Evolutionary conservation across 1,140 invertebrate genomes (phyloP), one percentile per base, ranked within the genome.

Genomic region (Platyscapa corneri): DNA sequence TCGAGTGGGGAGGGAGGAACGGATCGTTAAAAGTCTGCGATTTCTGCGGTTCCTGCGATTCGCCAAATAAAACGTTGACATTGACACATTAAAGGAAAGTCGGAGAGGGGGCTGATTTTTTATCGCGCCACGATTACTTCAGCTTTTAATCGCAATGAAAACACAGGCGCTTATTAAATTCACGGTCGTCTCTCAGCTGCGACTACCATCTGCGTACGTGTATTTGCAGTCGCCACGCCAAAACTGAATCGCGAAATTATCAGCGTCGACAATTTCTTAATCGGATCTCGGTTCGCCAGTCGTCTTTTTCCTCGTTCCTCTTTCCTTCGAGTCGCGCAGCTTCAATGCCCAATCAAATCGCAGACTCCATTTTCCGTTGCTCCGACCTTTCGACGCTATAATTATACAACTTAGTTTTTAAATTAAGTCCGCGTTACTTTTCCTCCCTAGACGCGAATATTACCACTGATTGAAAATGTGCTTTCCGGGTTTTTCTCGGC

Each of bases 161-260:
- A 1, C 56, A 27, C 10, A 27, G 20, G 56, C 56, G 27, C 10
- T 27, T 3, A 60, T 27, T 27, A 3, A 60, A 14, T 60, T 27
- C 56, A 20, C 27, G 1, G 56, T 60, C 7, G 16, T 10, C 42
- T 12, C 42, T 12, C 6, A 46, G 6, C 42, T 46, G 42, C 42
- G 6, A 46, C 53, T n/a, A n/a, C 53, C 12, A 3, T 6, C 2
- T 3, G 18, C 10, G 3, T 20, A 56, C 12, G 18, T 20, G 53
- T 56, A 56, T 56, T 56, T 56, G 18, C 64, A 20, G 64, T n/a
- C 64, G 64, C 16, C 32, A 23, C 5, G 23, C 16, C 32, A 70
- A 81, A 70, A 81, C 70, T 14, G 42, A 81, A 70, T 32, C 30
- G 56, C 56, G 23, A 8, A 30, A 39, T 64, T 34, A 79, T 60